Base-by-base conservation (phyloP, 1,140 invertebrate species). In the Caenorhabditis tropicalis region DNA sequence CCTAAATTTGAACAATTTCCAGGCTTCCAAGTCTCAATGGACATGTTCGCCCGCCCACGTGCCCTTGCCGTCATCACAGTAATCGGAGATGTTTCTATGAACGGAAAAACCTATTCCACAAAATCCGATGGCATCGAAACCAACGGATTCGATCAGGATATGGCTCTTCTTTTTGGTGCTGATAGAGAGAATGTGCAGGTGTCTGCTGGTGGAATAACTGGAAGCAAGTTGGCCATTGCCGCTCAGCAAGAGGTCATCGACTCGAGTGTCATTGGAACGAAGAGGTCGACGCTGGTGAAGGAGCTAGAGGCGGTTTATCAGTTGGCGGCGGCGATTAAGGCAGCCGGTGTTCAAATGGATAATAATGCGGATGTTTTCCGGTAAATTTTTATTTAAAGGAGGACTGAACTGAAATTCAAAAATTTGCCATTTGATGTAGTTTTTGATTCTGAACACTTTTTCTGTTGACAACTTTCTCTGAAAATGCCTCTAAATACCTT, bases 161-260 rank as follows among this genome's bases (percentile, higher is more conserved):
- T 82, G 49, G 81, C 81, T 31, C 16, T 82, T 9, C 33, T 56
- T n/a, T 82, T 82, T 21, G 81, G 81, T 24, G 51, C 81, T 60
- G 81, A 82, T 33, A 51, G 81, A 39, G 81, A 82, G 46, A n/a
- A 29, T 24, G 81, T 82, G 0, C 36, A 51, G 31, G 81, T 82
- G n/a, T 39, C 81, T 39, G 81, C 48, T 9, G 81, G 36, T 16
- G 81, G 81, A 82, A 82, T 82, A 21, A 82, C 81, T 2, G 81
- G 81, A 82, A 33, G 49, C 24, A 9, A 16, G 10, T 31, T 82
- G 7, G 81, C 81, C 31, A 51, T 53, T 7, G 21, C 48, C 0
- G 49, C 81, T 36, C 36, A 43, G 19, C 81, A 82, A 29, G 48
- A 82, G 24, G 21, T 10, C 24, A 24, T 82, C 15, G 81, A 82